phyloP scores from a whole-genome alignment of 2,888 invertebrate genomes.

The Cantharis rufa region DNA sequence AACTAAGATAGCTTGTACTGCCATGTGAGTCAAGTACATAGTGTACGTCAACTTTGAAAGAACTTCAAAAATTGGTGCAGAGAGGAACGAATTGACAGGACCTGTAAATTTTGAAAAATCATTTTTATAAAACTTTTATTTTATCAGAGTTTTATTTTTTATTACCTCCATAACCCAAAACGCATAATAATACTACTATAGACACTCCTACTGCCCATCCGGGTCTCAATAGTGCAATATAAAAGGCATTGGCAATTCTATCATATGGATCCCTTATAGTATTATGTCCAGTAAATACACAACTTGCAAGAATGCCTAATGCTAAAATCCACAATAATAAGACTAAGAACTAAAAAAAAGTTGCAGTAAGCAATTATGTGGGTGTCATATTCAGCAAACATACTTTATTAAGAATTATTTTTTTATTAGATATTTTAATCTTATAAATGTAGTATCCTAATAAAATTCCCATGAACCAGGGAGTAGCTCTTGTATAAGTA shows the following conservation, averaged over 20 bases:
- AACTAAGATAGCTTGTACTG: not conserved
- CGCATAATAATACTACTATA: conserved; percentile 58
- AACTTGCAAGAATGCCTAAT: not conserved
- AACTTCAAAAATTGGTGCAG: conserved; percentile 2
- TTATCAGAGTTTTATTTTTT: not conserved
- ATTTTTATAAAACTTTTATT: not conserved
- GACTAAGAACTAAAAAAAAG: not conserved
- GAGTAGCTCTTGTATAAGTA: conserved; percentile 44
- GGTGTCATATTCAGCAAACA: too few relatives aligned
- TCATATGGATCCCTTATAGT: not conserved
- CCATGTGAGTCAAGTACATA: conserved; percentile 5
- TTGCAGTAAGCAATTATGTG: too few relatives aligned
- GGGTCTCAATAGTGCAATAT: conserved; percentile 53
- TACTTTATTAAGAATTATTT: too few relatives aligned
- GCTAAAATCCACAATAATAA: not conserved
- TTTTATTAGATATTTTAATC: too few relatives aligned
- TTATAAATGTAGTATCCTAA: too few relatives aligned
- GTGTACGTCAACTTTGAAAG: conserved; percentile 5
- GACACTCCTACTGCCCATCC: conserved; percentile 56
- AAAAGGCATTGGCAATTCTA: conserved; percentile 40
- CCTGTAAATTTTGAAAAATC: conserved; percentile 42
- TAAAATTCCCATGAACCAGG: conserved; percentile 36
- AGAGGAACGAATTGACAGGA: conserved; percentile 15
- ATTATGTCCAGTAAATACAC: not conserved
- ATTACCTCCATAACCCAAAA: conserved; percentile 58